Base-by-base conservation (phyloP, 2,888 invertebrate genomes). In the Amorpha juglandis region DNA sequence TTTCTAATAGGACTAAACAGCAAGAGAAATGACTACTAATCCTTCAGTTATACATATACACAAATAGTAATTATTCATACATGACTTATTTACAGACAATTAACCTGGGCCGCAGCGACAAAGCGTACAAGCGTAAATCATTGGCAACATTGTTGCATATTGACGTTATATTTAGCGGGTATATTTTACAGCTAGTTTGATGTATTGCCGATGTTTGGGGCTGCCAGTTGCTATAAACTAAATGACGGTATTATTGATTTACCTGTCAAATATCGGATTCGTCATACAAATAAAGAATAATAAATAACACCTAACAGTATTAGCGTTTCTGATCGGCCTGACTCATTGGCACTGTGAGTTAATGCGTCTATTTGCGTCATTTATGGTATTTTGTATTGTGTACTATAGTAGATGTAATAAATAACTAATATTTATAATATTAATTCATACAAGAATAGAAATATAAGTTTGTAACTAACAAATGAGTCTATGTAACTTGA, bases 121-220 rank as follows among this genome's bases (percentile, higher is more conserved):
- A 19, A 16, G 38, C 58, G 42, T 42, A 42, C 38, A 58, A 16
- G 12, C 58, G 58, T 58, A 58, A 42, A 58, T 58, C 58, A 42
- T 53, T 6, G 11, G 16, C 58, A 42, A 58, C 58, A 58, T 58
- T 58, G 58, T 58, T 33, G 52, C 52, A 42, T 53, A 53, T 38
- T 12, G 42, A 42, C 58, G 55, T n/a, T 58, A 42, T 58, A 58
- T 58, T 58, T 58, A 63, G 35, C 21, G 4, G 27, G 6, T 33
- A 33, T 53, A 33, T 33, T 33, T 33, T n/a, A 33, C 35, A 1
- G 33, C 19, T 42, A 19, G 38, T 55, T 42, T 58, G 58, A 58
- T 58, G 58, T 19, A 58, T 12, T 12, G 6, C 12, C 58, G 11
- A 12, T 19, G 58, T 16, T 42, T 12, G 7, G 38, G 19, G 19